Percentiles rank a stretch among this genome's conserved stretches.
phyloP scores from a whole-genome alignment of 2,888 invertebrate species.

The Gryllus longicercus region DNA sequence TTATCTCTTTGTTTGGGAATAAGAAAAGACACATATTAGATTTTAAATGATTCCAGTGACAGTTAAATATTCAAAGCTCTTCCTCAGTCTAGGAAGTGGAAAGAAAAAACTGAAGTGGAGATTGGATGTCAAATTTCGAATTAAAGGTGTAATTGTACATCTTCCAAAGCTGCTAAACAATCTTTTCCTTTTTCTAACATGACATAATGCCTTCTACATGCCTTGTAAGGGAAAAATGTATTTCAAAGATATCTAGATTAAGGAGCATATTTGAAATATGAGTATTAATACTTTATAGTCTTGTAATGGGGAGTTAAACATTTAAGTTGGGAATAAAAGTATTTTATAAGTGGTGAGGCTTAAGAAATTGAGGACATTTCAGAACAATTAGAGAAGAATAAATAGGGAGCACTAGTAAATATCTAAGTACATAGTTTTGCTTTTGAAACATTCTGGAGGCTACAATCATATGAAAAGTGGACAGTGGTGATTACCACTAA shows the following conservation, averaged over 20 bases:
- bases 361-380: conserved; percentile 23
- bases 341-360: conserved; percentile 23
- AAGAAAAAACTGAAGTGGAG: conserved; percentile 27
- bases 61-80: conserved; percentile 19
- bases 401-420: not conserved
- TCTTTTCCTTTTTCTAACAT: not conserved
- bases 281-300: conserved; percentile 22
- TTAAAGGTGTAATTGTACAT: not conserved
- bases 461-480: not conserved
- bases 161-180: conserved; percentile 3
- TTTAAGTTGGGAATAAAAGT: conserved; percentile 33
- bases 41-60: conserved; percentile 23
- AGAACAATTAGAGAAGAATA: conserved; percentile 22
- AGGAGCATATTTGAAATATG: conserved; percentile 11
- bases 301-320: conserved; percentile 27
- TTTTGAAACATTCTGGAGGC: not conserved
- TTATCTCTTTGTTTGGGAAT: conserved; percentile 19
- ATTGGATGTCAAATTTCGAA: conserved; percentile 29
- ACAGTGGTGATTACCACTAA: not conserved
- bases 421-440: not conserved
- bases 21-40: conserved; percentile 24
- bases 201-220: not conserved
- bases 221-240: not conserved
- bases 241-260: conserved; percentile 21
- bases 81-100: not conserved